Conservation (phyloP, 2,888 invertebrate species). For the Xanthorhoe designata region DNA sequence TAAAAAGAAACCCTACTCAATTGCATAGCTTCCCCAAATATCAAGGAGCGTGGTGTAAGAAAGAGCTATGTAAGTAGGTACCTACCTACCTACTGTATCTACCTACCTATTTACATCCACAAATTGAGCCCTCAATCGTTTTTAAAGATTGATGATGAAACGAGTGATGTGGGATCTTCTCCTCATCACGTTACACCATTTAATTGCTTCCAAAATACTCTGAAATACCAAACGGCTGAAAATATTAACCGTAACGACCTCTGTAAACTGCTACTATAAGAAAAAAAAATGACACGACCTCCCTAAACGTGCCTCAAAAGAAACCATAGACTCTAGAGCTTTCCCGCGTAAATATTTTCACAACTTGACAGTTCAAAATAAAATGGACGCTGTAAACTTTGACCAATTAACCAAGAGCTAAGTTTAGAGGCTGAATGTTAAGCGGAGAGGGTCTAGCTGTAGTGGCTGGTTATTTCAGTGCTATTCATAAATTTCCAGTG, state of each 20-base stretch:
- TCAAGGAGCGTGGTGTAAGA: not conserved
- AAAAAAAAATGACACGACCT: conserved; percentile 45
- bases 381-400: conserved; percentile 9
- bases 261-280: conserved; percentile 59
- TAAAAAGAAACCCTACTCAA: not conserved
- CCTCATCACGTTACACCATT: conserved; percentile 54
- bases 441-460: conserved; percentile 38
- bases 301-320: conserved; percentile 22
- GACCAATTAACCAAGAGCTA: conserved; percentile 31
- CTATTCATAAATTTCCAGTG: conserved; percentile 68
- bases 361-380: conserved; percentile 5
- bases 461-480: conserved; percentile 63
- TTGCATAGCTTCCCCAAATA: not conserved
- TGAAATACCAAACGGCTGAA: conserved; percentile 52
- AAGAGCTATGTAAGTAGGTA: no score
- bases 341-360: not conserved
- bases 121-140: conserved; percentile 51
- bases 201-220: conserved; percentile 68
- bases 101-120: conserved; percentile 1
- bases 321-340: conserved; percentile 11
- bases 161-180: no score
- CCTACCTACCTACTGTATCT: no score
- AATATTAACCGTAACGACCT: conserved; percentile 62
- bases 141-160: no score
- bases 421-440: not conserved